Evolutionary conservation across 2,888 invertebrate genomes (phyloP).

Genomic region (Drosophila setosimentum): DNA sequence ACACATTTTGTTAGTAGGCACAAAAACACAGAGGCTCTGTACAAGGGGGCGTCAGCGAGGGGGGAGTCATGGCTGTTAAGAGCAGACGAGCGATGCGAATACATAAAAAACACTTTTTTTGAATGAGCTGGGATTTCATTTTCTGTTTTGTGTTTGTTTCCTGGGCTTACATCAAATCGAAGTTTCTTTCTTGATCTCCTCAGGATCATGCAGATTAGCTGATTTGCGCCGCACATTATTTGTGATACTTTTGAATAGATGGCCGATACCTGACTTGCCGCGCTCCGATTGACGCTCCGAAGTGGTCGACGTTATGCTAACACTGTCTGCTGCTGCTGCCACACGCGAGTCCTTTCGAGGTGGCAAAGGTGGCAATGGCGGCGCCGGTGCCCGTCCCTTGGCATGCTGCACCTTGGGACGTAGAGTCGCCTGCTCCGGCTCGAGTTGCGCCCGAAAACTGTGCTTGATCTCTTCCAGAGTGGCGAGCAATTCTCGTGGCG

Average conservation of each 20-base stretch:
- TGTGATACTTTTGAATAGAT: conserved; percentile 73
- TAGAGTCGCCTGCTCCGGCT: conserved; percentile 36
- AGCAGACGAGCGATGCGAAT: conserved; percentile 44
- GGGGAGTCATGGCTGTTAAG: conserved; percentile 51
- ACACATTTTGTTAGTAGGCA: conserved; percentile 61
- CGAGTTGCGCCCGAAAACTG: conserved; percentile 74
- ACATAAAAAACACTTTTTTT: conserved; percentile 49
- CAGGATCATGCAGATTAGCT: conserved; percentile 43
- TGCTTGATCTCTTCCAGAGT: conserved; percentile 79
- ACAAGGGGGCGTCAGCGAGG: conserved; percentile 49
- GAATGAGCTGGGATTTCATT: conserved; percentile 50
- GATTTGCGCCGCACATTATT: conserved; percentile 71
- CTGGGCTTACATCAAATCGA: conserved; percentile 69
- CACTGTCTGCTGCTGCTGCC: conserved; percentile 38
- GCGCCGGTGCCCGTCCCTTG: conserved; percentile 83
- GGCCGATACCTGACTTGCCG: conserved; percentile 69
- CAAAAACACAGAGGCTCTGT: conserved; percentile 59
- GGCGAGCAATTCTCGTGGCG: conserved; percentile 68
- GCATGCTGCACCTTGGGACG: conserved; percentile 71
- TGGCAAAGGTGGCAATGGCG: conserved; percentile 74
- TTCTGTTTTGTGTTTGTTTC: conserved; percentile 18
- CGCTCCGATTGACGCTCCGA: conserved; percentile 47
- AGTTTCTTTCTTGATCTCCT: conserved; percentile 64
- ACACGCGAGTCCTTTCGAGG: conserved; percentile 24
- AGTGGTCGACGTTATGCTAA: conserved; percentile 52